These are phyloP conservation scores for Monoplex corrugatus DNA, from an alignment of 2,888 invertebrate genomes.

Conservation along the genomic window DNA sequence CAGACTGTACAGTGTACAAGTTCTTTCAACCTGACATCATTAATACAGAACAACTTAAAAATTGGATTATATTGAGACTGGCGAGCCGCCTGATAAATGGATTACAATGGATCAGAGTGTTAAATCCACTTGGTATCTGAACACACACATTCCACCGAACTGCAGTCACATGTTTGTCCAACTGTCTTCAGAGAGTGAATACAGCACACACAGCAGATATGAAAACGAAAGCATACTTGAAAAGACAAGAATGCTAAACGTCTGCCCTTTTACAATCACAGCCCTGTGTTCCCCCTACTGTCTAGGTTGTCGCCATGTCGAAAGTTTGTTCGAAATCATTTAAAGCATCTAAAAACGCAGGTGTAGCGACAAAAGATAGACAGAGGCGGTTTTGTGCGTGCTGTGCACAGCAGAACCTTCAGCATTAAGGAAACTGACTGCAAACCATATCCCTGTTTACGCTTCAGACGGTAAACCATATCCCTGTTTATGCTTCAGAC, in stretches of 20 bases:
- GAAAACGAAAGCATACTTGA: not conserved
- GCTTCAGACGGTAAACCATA: no score
- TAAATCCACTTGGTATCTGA: no score
- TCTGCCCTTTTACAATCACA: not conserved
- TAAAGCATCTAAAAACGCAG: not conserved
- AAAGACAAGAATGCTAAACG: not conserved
- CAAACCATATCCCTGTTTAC: no score
- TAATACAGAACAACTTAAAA: no score
- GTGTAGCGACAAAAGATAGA: not conserved
- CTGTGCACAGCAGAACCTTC: not conserved
- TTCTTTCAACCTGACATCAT: no score
- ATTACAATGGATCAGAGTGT: no score
- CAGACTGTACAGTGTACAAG: no score
- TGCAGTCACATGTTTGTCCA: not conserved
- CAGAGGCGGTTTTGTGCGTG: not conserved
- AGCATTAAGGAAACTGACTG: not conserved
- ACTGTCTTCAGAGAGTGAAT: not conserved
- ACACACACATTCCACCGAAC: no score
- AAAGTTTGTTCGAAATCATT: not conserved
- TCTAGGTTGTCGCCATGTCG: constrained; percentile 26
- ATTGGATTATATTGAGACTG: no score
- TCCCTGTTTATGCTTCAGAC: not conserved
- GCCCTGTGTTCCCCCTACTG: not conserved
- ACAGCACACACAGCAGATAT: not conserved
- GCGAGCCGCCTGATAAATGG: no score